Base-by-base conservation (phyloP, 2,888 invertebrate species). In the Timandra comae region DNA sequence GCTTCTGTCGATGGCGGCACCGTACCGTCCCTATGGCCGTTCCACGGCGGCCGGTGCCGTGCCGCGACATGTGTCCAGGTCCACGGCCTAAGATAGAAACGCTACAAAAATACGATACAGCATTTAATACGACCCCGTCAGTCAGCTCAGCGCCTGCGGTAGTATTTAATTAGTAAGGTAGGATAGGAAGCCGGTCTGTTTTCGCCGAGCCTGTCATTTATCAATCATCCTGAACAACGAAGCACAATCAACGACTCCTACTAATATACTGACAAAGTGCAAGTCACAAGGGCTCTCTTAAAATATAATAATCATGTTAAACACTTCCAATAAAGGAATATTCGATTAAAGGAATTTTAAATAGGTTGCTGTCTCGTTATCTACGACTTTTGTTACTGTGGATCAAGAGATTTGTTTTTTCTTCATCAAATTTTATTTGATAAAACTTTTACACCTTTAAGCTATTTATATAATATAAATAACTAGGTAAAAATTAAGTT, bases 291-390 rank as follows among this genome's bases (percentile, higher is more conserved):
- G 52, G 63, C 60, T 74, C 76, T 81, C 74, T 82, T 81, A 80
- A 80, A 84, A 80, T 80, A 79, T 84, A 82, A 84, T 82, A 85
- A 84, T 84, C 78, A 77, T 79, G 85, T 82, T 84, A 84, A 85
- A 84, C 69, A 79, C 76, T 1, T 16, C 16, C 16, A 84, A 82
- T n/a, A n/a, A 81, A 80, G 70, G 79, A 75, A 76, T 78, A 78
- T 80, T 79, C 81, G 81, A 76, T 81, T 80, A 78, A 69, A 43
- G 56, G 62, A 65, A 69, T 73, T 75, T 79, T 75, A 76, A 82
- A 84, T 78, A 72, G 74, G 72, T 79, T 77, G 64, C 65, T 69
- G 73, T 72, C 81, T 80, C 66, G 77, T 80, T 81, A 80, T 73
- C 70, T 73, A 52, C 53, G 42, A 53, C 68, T 49, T 71, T 80